phyloP scores from a whole-genome alignment of 1,140 invertebrate genomes.

The Aphis gossypii region DNA sequence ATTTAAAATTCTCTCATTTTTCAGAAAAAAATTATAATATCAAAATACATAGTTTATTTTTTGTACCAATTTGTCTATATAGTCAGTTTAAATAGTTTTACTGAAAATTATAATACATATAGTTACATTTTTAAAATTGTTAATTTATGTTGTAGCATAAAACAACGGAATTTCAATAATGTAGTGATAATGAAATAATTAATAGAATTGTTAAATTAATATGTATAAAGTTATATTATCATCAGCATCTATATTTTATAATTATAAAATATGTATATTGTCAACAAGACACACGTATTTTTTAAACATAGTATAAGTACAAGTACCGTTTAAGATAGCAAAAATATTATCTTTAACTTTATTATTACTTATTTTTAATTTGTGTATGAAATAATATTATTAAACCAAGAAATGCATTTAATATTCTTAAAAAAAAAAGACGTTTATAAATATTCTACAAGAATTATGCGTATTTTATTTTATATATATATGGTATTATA shows the following conservation, averaged over 20 bases:
- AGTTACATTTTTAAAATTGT: background rate
- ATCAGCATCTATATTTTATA: background rate
- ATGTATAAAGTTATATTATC: background rate
- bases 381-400: background rate
- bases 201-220: background rate
- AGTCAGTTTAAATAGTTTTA: background rate
- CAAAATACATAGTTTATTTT: background rate
- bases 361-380: too few species aligned
- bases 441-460: background rate
- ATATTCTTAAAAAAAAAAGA: background rate
- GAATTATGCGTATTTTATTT: background rate
- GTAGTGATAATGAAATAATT: background rate
- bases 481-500: background rate
- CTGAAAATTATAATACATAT: background rate
- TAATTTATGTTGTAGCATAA: background rate
- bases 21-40: background rate
- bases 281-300: background rate
- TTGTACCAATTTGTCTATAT: background rate
- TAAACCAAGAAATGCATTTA: background rate
- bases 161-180: background rate
- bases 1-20: background rate
- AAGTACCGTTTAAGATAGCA: background rate
- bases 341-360: background rate
- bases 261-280: background rate
- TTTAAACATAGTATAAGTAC: background rate